Evolutionary conservation across 1,140 invertebrate species (phyloP), one percentile per base, ranked within the genome.

Genomic region (Nephila pilipes): DNA sequence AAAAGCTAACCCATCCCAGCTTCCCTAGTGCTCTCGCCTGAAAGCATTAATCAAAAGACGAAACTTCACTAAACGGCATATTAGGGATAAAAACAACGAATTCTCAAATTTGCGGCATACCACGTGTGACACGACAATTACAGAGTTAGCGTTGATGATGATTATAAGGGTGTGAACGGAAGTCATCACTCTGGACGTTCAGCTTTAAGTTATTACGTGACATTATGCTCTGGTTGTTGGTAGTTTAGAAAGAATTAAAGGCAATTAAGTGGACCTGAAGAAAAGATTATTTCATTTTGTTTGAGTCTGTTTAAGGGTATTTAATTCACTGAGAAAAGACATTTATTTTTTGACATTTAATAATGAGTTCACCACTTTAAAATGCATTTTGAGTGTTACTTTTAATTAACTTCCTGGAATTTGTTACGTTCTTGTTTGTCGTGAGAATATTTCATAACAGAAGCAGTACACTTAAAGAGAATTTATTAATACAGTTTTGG

Each of bases 81-180:
- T 81, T 81, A 81, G 46, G 80, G 80, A 81, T n/a, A 81, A 75
- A 75, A 54, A 81, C 80, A n/a, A 36, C 38, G 80, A 81, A 81
- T 54, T 81, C 80, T 55, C 20, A 81, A 81, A 81, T 81, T 81
- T 81, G 80, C 38, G 38, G 38, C 80, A 55, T 55, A 46, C 46
- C 80, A 16, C 36, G 80, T 81, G 22, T 81, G 80, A 81, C 80
- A 29, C 80, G 80, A 81, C 80, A 81, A 81, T 81, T 81, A 81
- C 38, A 54, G 80, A 46, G 38, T 55, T 46, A 54, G 38, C 36
- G 46, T 38, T 54, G 46, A 6, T 38, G 22, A n/a, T 81, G 80
- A 81, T 81, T 22, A 54, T 22, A 12, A 55, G 80, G 80, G 80
- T 81, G 80, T 81, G 46, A 81, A 81, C 22, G 10, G 12, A 54